These are phyloP conservation scores for Macrosiphum euphorbiae DNA, from an alignment of 2,888 invertebrate species.

Conservation along the genomic window DNA sequence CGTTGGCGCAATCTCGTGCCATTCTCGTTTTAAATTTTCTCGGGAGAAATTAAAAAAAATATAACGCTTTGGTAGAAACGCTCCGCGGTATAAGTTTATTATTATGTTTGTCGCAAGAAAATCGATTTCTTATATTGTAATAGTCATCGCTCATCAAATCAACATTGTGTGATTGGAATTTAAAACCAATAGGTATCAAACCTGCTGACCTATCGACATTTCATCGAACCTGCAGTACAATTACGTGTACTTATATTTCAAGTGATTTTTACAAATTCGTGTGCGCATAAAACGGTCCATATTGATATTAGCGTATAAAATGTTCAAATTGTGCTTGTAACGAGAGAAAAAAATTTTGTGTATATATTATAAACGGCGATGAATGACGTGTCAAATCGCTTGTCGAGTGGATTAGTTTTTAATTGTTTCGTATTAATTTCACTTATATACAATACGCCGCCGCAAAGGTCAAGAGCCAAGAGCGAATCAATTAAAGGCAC, in stretches of 20 bases:
- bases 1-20: background rate
- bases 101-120: background rate
- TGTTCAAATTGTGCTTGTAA: background rate
- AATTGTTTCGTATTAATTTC: background rate
- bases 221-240: background rate
- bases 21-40: background rate
- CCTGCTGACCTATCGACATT: background rate
- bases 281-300: background rate
- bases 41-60: background rate
- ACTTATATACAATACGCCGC: background rate
- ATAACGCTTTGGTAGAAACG: background rate
- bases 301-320: background rate
- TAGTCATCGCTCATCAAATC: background rate
- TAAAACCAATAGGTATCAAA: background rate
- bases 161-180: background rate
- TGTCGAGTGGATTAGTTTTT: background rate
- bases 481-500: slow-evolving; percentile 12
- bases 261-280: background rate
- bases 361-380: background rate
- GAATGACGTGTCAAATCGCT: background rate
- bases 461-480: slow-evolving; percentile 20
- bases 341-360: background rate
- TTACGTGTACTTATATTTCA: background rate
- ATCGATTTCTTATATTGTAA: background rate
- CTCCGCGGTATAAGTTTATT: background rate